Conservation (phyloP, 2,888 invertebrate genomes). For the Scelioninae gen. 2 region DNA sequence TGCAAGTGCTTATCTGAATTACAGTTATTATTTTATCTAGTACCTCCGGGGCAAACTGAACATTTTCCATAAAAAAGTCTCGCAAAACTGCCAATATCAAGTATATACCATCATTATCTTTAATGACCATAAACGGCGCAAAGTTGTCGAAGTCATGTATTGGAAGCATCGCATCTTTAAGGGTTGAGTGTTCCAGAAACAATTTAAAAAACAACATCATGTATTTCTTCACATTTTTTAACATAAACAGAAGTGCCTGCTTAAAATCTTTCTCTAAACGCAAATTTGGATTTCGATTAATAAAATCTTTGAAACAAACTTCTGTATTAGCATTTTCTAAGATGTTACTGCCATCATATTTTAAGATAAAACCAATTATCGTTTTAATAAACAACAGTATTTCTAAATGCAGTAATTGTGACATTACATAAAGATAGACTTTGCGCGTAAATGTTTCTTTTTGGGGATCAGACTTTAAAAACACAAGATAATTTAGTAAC, state of each 20-base stretch:
- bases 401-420: constrained; percentile 61
- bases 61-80: constrained; percentile 44
- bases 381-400: constrained; percentile 64
- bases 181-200: constrained; percentile 64
- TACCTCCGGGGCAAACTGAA: constrained; percentile 62
- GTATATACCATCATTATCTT: constrained; percentile 54
- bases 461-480: constrained; percentile 51
- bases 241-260: constrained; percentile 59
- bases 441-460: constrained; percentile 59
- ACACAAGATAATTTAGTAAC: constrained; percentile 66
- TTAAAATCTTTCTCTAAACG: constrained; percentile 45
- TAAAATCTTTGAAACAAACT: constrained; percentile 63
- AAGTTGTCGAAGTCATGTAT: constrained; percentile 64
- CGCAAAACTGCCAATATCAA: constrained; percentile 58
- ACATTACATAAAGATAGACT: constrained; percentile 59
- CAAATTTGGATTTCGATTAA: constrained; percentile 63
- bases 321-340: constrained; percentile 63
- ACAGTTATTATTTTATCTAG: constrained; percentile 21
- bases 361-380: constrained; percentile 63
- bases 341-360: constrained; percentile 62
- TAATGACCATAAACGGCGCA: constrained; percentile 65
- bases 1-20: constrained; percentile 51
- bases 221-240: constrained; percentile 65
- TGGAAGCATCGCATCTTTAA: constrained; percentile 62
- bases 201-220: constrained; percentile 67